These are phyloP conservation scores for Philonicus albiceps DNA, from an alignment of 2,888 invertebrate species.

Conservation along the genomic window DNA sequence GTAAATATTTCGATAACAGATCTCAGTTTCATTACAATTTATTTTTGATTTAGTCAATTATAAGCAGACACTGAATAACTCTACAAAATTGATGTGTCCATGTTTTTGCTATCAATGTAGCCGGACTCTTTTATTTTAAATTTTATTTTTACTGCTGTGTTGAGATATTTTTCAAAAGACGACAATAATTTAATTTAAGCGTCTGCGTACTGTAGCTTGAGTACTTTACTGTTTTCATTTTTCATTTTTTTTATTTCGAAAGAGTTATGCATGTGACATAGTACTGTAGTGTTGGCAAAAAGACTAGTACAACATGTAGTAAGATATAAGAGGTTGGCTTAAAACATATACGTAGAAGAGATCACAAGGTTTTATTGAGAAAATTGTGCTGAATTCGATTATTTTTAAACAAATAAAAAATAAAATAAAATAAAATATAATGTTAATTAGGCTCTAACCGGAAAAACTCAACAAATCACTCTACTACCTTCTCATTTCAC, in stretches of 20 bases:
- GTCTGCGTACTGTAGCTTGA: not conserved
- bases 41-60: conserved; percentile 8
- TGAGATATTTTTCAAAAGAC: not conserved
- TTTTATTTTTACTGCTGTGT: not conserved
- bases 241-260: not conserved
- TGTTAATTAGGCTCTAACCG: not conserved
- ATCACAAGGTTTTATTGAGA: conserved; percentile 24
- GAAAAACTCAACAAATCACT: conserved; percentile 1
- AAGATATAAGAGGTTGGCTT: conserved; percentile 3
- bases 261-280: not conserved
- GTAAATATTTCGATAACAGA: conserved; percentile 31
- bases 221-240: not conserved
- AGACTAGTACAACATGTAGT: conserved; percentile 18
- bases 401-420: not conserved
- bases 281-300: conserved; percentile 4
- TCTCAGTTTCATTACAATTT: conserved; percentile 17
- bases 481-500: not conserved
- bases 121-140: not conserved
- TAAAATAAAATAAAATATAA: not conserved
- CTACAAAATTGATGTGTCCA: not conserved
- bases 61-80: not conserved
- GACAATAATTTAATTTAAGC: not conserved
- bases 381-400: conserved; percentile 15
- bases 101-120: not conserved
- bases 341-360: conserved; percentile 8